A percentile compares a stretch with the other conserved stretches of the same genome.
Conservation (phyloP, 2,797 vertebrate genomes). For the Trematomus bernacchii region DNA sequence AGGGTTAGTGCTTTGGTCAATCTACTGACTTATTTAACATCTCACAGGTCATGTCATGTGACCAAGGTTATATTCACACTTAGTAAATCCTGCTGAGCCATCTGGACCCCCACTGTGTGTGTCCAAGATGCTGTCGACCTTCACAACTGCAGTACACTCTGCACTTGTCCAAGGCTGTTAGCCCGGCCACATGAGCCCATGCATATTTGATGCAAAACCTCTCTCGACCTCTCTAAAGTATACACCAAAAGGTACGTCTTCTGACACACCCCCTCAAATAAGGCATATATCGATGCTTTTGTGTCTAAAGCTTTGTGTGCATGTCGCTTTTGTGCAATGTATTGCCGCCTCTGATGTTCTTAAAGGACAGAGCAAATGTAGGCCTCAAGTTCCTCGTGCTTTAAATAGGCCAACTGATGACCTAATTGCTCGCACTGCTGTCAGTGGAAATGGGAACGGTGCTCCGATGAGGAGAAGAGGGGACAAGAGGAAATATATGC, state of each 20-base stretch:
- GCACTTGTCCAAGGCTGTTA: slow-evolving; percentile 38
- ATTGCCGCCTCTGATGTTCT: slow-evolving; percentile 56
- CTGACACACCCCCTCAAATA: slow-evolving; percentile 13
- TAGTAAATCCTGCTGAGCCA: slow-evolving; percentile 44
- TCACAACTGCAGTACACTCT: slow-evolving; percentile 40
- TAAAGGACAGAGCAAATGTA: slow-evolving; percentile 62
- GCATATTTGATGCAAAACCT: slow-evolving; percentile 65
- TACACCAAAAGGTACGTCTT: slow-evolving; percentile 25
- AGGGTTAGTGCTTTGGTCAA: slow-evolving; percentile 9
- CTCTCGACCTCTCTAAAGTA: slow-evolving; percentile 39
- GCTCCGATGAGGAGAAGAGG: slow-evolving; percentile 24
- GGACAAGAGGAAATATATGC: slow-evolving; percentile 14
- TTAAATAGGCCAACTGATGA: slow-evolving; percentile 81
- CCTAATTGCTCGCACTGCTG: slow-evolving; percentile 78
- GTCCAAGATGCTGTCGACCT: slow-evolving; percentile 64
- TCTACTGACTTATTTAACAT: slow-evolving; percentile 39
- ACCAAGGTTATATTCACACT: slow-evolving; percentile 43
- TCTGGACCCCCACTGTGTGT: slow-evolving; percentile 43
- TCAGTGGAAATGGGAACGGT: slow-evolving; percentile 66
- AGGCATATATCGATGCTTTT: slow-evolving; percentile 9
- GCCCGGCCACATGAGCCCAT: slow-evolving; percentile 38
- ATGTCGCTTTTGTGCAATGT: slow-evolving; percentile 27
- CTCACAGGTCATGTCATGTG: slow-evolving; percentile 33
- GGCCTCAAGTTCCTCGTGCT: slow-evolving; percentile 56
- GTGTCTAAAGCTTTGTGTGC: slow-evolving; percentile 6